Percentiles rank a stretch among this genome's conserved stretches.
Conservation (phyloP, 2,113 vertebrate genomes). For the Hipposideros armiger region DNA sequence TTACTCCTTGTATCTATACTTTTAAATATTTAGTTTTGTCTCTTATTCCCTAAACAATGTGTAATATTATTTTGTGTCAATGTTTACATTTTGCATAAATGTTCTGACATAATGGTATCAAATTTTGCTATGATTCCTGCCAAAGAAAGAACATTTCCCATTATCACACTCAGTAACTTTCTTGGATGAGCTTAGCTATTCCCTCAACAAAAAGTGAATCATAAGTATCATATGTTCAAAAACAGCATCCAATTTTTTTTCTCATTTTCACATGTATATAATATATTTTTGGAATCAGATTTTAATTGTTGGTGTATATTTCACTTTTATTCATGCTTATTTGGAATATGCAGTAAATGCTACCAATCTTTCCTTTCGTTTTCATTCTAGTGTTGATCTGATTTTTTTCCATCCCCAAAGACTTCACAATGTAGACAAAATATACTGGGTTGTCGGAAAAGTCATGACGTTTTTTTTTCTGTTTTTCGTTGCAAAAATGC, state of each 20-base stretch:
- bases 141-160: conserved; percentile 53
- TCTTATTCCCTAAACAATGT: conserved; percentile 58
- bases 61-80: conserved; percentile 33
- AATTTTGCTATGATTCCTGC: conserved; percentile 37
- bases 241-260: not conserved
- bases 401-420: not conserved
- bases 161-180: conserved; percentile 57
- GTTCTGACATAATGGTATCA: conserved; percentile 42
- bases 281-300: not conserved
- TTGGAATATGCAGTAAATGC: not conserved
- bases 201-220: conserved; percentile 51
- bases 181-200: conserved; percentile 42
- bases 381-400: not conserved
- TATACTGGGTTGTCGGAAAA: not conserved
- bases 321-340: not conserved
- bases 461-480: too few relatives aligned
- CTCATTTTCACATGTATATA: not conserved
- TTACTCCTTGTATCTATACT: not conserved
- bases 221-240: conserved; percentile 29
- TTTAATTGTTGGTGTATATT: not conserved
- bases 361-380: not conserved
- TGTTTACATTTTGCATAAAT: conserved; percentile 54
- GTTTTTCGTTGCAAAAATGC: too few relatives aligned
- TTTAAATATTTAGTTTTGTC: conserved; percentile 38
- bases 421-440: conserved; percentile 17